Percentiles rank a stretch among this genome's conserved stretches.
Evolutionary conservation across 35 echinoderm and acorn worm species (phyloP).

Genomic region (Apostichopus parvimensis): DNA sequence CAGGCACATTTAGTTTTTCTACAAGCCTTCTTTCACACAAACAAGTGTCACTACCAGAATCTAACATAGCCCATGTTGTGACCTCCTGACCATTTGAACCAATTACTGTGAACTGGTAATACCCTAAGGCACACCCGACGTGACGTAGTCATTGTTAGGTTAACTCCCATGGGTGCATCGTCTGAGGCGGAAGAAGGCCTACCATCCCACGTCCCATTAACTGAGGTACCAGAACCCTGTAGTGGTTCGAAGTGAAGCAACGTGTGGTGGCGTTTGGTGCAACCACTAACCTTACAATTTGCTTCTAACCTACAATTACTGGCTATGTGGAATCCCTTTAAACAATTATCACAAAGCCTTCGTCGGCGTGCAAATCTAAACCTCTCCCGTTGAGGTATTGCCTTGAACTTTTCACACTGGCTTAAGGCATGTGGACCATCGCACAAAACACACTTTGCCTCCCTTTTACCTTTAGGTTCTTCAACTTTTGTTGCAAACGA

Average conservation of each 20-base stretch:
- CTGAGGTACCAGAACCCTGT: background rate
- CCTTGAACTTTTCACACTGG: slow-evolving; percentile 23
- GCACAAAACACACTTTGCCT: background rate
- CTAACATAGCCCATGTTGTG: slow-evolving; percentile 63
- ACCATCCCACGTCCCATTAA: background rate
- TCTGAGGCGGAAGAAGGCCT: background rate
- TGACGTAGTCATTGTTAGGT: background rate
- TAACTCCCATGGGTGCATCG: background rate
- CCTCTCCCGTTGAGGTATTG: slow-evolving; percentile 41
- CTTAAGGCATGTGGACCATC: background rate
- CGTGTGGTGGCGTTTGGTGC: slow-evolving; percentile 50
- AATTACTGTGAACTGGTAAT: slow-evolving; percentile 50
- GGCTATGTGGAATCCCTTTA: slow-evolving; percentile 39
- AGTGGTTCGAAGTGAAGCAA: slow-evolving; percentile 1
- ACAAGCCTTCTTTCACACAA: slow-evolving; percentile 49
- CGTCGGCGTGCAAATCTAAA: slow-evolving; percentile 14
- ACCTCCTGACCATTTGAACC: background rate
- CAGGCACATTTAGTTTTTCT: slow-evolving; percentile 35
- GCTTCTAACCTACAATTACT: background rate
- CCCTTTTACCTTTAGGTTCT: background rate
- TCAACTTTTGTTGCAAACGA: too few species aligned
- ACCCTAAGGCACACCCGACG: background rate
- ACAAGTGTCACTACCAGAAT: slow-evolving; percentile 56
- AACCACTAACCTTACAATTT: slow-evolving; percentile 34
- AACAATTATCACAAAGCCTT: slow-evolving; percentile 58